Evolutionary conservation across 2,888 invertebrate genomes (phyloP), one percentile per base, ranked within the genome.

Genomic region (Lydus trimaculatus): DNA sequence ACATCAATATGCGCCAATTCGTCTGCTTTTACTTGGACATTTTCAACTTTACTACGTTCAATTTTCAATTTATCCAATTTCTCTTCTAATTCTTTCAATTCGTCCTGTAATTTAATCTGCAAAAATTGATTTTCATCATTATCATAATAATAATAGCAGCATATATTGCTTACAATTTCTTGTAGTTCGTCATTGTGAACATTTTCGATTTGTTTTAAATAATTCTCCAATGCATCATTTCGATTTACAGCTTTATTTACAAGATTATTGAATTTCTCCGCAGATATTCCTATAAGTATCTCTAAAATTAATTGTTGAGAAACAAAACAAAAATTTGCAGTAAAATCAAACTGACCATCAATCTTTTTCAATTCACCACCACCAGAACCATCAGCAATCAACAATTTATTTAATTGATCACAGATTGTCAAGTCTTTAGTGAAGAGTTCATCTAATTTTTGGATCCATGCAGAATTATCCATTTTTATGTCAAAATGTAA

Each of bases 91-190:
- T 48, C n/a, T 20, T 59, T 8, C 11, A 58, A 25, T 31, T 65
- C 56, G 9, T 59, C n/a, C 33, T 73, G 67, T 11, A 52, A 52
- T 52, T 52, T 20, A 20, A 20, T 11, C 48, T 52, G 11, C 2
- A 23, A 52, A 2, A 52, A 23, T 52, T 52, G 11, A 52, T 8
- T n/a, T n/a, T 6, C 17, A 5, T 15, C 36, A 3, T 17, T 17
- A n/a, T n/a, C n/a, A n/a, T n/a, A n/a, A n/a, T n/a, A n/a, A n/a
- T n/a, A n/a, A n/a, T n/a, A n/a, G n/a, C n/a, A 28, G 4, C 28
- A 4, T 28, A 4, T 28, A 28, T 28, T 28, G 1, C 1, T 33
- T 33, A 33, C 33, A 33, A 33, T 33, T 33, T 11, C 33, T 33
- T 33, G 9, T 33, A 5, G 33, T 33, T 33, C 6, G 2, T 15